phyloP scores from a whole-genome alignment of 2,888 invertebrate genomes.

The Ceriagrion tenellum region DNA sequence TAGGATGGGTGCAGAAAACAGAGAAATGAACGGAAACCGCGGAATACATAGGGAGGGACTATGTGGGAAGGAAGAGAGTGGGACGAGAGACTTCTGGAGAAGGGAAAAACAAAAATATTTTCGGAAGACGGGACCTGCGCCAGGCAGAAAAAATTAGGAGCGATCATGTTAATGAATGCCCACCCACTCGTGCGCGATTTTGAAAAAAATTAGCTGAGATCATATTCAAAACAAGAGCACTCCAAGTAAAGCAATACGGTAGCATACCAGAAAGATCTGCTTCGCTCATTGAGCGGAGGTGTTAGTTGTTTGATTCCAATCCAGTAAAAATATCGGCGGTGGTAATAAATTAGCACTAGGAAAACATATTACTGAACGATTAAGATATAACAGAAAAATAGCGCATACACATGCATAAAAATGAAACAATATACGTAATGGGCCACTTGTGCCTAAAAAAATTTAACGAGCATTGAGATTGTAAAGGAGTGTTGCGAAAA shows the following conservation, averaged over 20 bases:
- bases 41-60: neutral
- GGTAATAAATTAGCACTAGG: no score
- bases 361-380: no score
- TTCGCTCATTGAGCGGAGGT: neutral
- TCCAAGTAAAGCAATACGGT: neutral
- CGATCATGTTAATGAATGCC: neutral
- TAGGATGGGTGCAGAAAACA: neutral
- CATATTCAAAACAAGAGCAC: neutral
- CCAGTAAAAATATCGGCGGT: neutral
- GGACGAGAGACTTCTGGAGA: neutral
- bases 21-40: neutral
- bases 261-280: neutral
- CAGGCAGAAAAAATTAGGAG: constrained; percentile 1
- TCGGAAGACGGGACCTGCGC: neutral
- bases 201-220: neutral
- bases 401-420: no score
- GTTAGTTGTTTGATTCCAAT: neutral
- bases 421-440: no score
- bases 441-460: no score
- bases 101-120: neutral
- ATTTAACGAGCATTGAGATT: no score
- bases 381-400: no score
- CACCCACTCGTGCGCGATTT: neutral
- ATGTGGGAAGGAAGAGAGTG: neutral
- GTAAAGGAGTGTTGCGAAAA: no score